Evolutionary conservation across 1,140 invertebrate genomes (phyloP), one percentile per base, ranked within the genome.

Genomic region (Zaprionus taronus): DNA sequence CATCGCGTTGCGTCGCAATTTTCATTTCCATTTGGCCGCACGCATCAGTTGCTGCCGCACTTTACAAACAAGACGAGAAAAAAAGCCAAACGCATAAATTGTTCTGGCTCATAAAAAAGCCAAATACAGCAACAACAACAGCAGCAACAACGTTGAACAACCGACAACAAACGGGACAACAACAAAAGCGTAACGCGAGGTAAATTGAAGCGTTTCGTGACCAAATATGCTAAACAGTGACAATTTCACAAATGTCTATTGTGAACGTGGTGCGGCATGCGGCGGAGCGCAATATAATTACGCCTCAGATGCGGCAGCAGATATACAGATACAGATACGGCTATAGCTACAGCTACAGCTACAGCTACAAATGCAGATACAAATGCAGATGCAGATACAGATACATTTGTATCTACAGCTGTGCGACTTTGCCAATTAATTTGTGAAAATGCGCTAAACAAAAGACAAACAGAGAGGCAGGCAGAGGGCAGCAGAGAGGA

Each of bases 191-290:
- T 71, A 77, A 79, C 73, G 69, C 77, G 65, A 81, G 79, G 72
- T 81, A 66, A 73, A 78, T 74, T 65, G 58, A 84, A 87, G 65
- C 84, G 49, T 89, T 81, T 89, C 85, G 85, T 89, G 85, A 89
- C 85, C 85, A 90, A 89, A 89, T 89, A 89, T 89, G 85, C 85
- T 89, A 89, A 89, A 85, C 70, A 89, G 85, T 89, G 85, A 89
- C 85, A 89, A 90, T 89, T 89, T 90, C 85, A 89, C 85, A 90
- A 89, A 89, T 90, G 76, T 78, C 85, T 83, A 87, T 87, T 87
- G 84, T 80, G 71, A 47, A 47, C 41, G 41, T 9, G n/a, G 17
- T 17, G 41, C n/a, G 41, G 41, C 17, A 47, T 47, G 38, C 5
- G 15, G 73, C 79, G 60, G 12, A 22, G 53, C 34, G 53, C 58